Base-by-base conservation (phyloP, 2,888 invertebrate genomes). In the Pseudococcus longispinus region DNA sequence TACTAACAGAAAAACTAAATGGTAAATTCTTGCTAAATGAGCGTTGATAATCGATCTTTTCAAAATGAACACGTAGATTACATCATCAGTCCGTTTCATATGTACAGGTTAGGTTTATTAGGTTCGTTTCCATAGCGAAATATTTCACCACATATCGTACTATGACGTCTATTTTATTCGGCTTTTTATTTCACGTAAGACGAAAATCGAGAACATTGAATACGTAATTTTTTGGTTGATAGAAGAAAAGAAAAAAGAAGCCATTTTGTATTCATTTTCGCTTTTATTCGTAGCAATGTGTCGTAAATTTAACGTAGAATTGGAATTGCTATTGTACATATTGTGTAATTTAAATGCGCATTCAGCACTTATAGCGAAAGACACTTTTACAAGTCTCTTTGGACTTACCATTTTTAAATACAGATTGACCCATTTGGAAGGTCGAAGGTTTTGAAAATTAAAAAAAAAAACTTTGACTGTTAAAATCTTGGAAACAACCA, bases 21-120 rank as follows among this genome's bases (percentile, higher is more conserved):
- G 29, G 70, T 29, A 29, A 70, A 70, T 70, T 70, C 70, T 29
- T 29, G 70, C 70, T 70, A 70, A 70, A 70, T 70, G 70, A 70
- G 70, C 70, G 70, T 70, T 70, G 70, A 70, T 70, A 70, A 70
- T 70, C 70, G 70, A 70, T 70, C 29, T 70, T 70, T 70, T 70
- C n/a, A 29, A 70, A 70, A 29, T 29, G 70, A 32, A 70, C 70
- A 70, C 70, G 29, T 18, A 29, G 29, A 70, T 70, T 70, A 70
- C 70, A 70, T 70, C 70, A 70, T 70, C 29, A 29, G 70, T 70
- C 60, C 23, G 20, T 60, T 60, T 60, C 60, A 60, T 60, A 37
- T 37, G 37, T 37, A 23, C 23, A 60, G 23, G n/a, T n/a, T n/a
- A n/a, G n/a, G n/a, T n/a, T 2, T 51, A 51, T 51, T 51, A 51